phyloP scores from a whole-genome alignment of 2,113 vertebrate species.

The Ammodytes dubius region DNA sequence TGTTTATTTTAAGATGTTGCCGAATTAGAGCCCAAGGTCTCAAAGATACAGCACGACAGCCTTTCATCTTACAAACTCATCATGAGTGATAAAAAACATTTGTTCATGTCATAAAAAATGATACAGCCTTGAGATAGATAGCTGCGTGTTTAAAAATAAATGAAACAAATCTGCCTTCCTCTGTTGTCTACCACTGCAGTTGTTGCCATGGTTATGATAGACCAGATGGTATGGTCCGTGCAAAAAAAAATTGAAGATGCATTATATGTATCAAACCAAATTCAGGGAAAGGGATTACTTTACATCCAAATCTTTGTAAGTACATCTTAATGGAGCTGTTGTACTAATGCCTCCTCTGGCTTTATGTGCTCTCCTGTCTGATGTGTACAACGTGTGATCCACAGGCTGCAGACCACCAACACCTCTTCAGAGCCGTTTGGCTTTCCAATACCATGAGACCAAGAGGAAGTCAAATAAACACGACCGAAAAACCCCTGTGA shows the following conservation, averaged over 20 bases:
- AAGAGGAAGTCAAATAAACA: conserved; percentile 52
- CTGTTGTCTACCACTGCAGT: conserved; percentile 38
- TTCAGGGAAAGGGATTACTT: conserved; percentile 8
- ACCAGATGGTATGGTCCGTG: conserved; percentile 41
- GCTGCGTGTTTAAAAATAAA: neutral
- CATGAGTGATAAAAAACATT: neutral
- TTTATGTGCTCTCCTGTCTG: conserved; percentile 14
- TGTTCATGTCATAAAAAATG: neutral
- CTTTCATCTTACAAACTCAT: conserved; percentile 7
- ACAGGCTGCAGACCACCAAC: conserved; percentile 21
- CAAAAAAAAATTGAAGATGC: conserved; percentile 50
- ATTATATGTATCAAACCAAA: conserved; percentile 46
- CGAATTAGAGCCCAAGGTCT: conserved; percentile 11
- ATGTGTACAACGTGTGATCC: conserved; percentile 15
- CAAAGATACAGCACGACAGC: neutral
- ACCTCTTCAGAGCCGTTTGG: conserved; percentile 36
- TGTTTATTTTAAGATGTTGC: neutral
- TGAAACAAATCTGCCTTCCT: neutral
- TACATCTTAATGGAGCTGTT: neutral
- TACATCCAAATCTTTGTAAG: conserved; percentile 17
- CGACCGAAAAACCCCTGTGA: conserved; percentile 31
- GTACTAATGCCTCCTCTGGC: neutral
- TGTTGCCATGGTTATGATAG: conserved; percentile 65
- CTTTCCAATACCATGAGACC: conserved; percentile 32
- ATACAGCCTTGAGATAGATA: neutral